Evolutionary conservation across 2,797 vertebrate genomes (phyloP).

Genomic region (Rhinogobio ventralis): DNA sequence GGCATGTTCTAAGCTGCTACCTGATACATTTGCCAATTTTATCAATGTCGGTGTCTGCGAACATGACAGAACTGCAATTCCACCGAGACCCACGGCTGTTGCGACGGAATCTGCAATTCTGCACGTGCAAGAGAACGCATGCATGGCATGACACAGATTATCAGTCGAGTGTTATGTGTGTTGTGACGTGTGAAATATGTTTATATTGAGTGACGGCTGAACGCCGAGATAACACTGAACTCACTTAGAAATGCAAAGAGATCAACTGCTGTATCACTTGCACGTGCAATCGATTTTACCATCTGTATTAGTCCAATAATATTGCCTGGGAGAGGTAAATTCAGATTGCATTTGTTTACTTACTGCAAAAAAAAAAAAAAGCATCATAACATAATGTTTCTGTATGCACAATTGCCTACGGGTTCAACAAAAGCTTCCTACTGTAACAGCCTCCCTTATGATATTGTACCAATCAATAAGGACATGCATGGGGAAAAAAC

Average conservation of each 20-base stretch:
- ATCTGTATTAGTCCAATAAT: neutral
- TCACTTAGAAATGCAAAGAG: neutral
- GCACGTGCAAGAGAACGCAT: slow-evolving; percentile 34
- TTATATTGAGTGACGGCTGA: slow-evolving; percentile 3
- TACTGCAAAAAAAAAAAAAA: neutral
- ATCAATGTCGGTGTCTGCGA: slow-evolving; percentile 48
- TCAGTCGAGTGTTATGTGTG: neutral
- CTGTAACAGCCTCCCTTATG: slow-evolving; percentile 13
- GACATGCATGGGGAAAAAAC: neutral
- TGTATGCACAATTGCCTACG: neutral
- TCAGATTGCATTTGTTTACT: slow-evolving; percentile 1
- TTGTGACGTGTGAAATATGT: neutral
- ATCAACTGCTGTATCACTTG: neutral
- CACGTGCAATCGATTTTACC: neutral
- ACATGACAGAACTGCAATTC: slow-evolving; percentile 53
- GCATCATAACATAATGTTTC: neutral
- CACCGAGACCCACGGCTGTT: slow-evolving; percentile 35
- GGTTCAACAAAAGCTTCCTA: slow-evolving; percentile 12
- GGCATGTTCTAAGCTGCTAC: slow-evolving; percentile 70
- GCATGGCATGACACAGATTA: slow-evolving; percentile 39
- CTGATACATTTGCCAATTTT: slow-evolving; percentile 73
- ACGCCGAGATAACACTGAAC: neutral
- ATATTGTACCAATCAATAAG: slow-evolving; percentile 34
- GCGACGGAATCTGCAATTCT: slow-evolving; percentile 20
- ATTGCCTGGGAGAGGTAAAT: neutral